A percentile compares a stretch with the other conserved stretches of the same genome.
phyloP scores from a whole-genome alignment of 2,888 invertebrate species.

The Torymus tubicola region DNA sequence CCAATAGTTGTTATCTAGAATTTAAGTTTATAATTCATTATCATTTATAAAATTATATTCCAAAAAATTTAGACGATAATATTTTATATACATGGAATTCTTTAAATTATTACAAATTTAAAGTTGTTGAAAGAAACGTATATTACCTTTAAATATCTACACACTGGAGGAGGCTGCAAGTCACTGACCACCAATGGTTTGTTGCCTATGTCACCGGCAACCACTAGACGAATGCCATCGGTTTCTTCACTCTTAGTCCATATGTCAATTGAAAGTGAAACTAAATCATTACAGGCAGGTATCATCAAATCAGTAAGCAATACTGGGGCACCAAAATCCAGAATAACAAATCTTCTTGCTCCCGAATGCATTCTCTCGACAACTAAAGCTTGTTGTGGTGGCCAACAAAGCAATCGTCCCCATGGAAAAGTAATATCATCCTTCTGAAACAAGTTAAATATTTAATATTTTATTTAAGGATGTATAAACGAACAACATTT shows the following conservation, averaged over 20 bases:
- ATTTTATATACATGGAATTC: not conserved
- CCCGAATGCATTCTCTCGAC: conserved; percentile 96
- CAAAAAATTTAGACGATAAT: not conserved
- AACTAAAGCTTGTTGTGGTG: conserved; percentile 90
- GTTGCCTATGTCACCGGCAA: conserved; percentile 91
- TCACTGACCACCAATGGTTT: conserved; percentile 91
- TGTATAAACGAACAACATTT: too few relatives aligned
- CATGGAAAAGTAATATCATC: conserved; percentile 80
- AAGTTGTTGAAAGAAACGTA: not conserved
- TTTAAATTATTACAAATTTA: conserved; percentile 7
- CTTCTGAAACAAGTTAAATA: conserved; percentile 63
- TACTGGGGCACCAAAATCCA: conserved; percentile 93
- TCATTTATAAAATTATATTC: too few relatives aligned
- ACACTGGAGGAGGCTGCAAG: conserved; percentile 92
- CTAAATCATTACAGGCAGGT: conserved; percentile 88
- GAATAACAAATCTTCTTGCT: conserved; percentile 92
- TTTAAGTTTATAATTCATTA: conserved; percentile 18
- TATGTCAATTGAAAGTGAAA: conserved; percentile 91
- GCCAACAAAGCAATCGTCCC: conserved; percentile 87
- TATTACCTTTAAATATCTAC: conserved; percentile 90
- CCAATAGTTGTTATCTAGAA: conserved; percentile 92
- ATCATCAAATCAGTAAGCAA: conserved; percentile 91
- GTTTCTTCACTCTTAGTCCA: conserved; percentile 93
- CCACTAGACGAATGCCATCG: conserved; percentile 89
- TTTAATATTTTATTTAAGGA: not conserved